Evolutionary conservation across 2,888 invertebrate species (phyloP).

Genomic region (Philaethria dido): DNA sequence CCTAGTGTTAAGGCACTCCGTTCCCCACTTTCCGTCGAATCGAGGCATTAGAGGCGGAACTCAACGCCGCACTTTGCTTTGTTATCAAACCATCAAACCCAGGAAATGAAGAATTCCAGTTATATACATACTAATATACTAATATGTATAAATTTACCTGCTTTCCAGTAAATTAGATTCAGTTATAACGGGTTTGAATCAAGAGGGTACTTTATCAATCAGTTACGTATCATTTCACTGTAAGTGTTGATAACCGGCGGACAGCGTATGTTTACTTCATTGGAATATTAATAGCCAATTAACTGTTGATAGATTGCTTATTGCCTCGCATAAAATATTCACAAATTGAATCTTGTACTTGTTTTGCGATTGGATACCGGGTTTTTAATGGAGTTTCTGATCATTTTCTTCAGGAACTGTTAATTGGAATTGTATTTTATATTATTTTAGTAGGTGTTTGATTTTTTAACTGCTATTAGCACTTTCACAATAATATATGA

Average conservation of each 20-base stretch:
- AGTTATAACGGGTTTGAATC: constrained; percentile 10
- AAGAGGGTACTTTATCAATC: constrained; percentile 18
- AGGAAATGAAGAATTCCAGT: no score
- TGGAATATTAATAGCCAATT: constrained; percentile 44
- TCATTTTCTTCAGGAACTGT: background rate
- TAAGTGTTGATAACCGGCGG: constrained; percentile 34
- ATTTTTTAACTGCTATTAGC: no score
- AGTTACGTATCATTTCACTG: constrained; percentile 20
- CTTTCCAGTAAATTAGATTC: constrained; percentile 6
- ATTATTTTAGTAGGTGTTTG: background rate
- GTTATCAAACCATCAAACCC: no score
- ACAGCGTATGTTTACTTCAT: constrained; percentile 37
- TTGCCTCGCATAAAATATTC: constrained; percentile 40
- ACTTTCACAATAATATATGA: no score
- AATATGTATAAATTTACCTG: background rate
- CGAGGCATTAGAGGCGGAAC: no score
- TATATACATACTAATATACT: no score
- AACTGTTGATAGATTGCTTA: constrained; percentile 40
- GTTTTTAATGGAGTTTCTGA: constrained; percentile 14
- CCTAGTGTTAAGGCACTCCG: no score
- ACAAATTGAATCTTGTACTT: constrained; percentile 42
- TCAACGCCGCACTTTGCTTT: no score
- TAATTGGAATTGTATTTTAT: background rate
- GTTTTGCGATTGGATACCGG: constrained; percentile 10
- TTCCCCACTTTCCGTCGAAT: no score